phyloP scores from a whole-genome alignment of 2,888 invertebrate genomes.

The Cryptus viduatorius region DNA sequence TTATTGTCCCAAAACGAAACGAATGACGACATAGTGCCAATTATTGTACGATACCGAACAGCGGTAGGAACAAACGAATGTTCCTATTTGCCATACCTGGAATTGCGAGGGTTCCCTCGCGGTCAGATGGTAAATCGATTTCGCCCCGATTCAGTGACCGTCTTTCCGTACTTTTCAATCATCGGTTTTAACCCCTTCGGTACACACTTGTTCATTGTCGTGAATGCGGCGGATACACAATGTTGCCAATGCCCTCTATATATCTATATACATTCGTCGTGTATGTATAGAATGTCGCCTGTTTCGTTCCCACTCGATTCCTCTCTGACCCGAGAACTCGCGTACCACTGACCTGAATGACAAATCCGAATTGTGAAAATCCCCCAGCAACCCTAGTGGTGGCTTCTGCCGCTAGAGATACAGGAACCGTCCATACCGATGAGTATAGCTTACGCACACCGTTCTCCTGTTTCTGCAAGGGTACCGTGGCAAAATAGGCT shows the following conservation, averaged over 20 bases:
- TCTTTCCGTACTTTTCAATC: slow-evolving; percentile 62
- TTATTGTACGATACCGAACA: background rate
- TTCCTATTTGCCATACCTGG: background rate
- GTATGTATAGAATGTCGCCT: slow-evolving; percentile 16
- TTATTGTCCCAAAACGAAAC: too few species aligned
- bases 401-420: background rate
- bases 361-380: slow-evolving; percentile 32
- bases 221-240: slow-evolving; percentile 1
- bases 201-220: slow-evolving; percentile 28
- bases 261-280: background rate
- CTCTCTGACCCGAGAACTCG: background rate
- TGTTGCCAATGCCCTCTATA: background rate
- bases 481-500: slow-evolving; percentile 7
- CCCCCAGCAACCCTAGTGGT: background rate
- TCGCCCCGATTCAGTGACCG: slow-evolving; percentile 45
- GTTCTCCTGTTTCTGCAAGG: background rate
- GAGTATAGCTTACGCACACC: background rate
- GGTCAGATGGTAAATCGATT: slow-evolving; percentile 38
- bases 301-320: slow-evolving; percentile 6
- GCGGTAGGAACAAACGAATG: background rate
- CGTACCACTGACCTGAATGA: background rate
- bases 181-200: slow-evolving; percentile 43
- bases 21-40: too few species aligned
- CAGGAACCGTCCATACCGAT: background rate
- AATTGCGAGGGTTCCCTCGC: background rate